These are phyloP conservation scores for Tragelaphus buxtoni DNA, from an alignment of 2,113 vertebrate species.

Conservation along the genomic window DNA sequence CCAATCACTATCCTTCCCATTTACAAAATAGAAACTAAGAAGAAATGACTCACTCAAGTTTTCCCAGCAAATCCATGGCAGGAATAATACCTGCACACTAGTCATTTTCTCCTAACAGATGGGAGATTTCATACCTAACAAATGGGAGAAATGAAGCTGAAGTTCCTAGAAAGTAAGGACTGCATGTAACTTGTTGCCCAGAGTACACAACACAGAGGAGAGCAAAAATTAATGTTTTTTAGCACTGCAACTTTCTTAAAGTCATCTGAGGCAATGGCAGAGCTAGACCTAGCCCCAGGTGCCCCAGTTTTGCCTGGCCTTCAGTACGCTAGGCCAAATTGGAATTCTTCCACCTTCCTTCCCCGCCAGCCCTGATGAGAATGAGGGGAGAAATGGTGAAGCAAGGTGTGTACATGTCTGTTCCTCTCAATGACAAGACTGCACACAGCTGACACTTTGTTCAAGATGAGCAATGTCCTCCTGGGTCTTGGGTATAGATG, in stretches of 20 bases:
- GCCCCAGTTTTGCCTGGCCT: neutral
- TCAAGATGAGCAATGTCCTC: neutral
- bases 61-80: neutral
- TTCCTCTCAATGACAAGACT: neutral
- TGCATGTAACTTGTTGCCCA: neutral
- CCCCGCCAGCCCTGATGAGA: neutral
- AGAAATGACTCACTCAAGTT: neutral
- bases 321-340: neutral
- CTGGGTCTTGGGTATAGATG: neutral
- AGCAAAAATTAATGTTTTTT: neutral
- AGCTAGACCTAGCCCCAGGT: neutral
- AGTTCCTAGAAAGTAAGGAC: neutral
- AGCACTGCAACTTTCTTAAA: neutral
- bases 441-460: neutral
- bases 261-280: neutral
- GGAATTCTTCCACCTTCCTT: neutral
- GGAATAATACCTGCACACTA: neutral
- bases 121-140: neutral
- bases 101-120: conserved; percentile 15
- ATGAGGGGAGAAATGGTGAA: neutral
- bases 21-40: conserved; percentile 11
- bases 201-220: neutral
- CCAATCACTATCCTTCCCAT: neutral
- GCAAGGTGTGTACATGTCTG: neutral
- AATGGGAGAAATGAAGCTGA: neutral